Evolutionary conservation across 2,113 vertebrate genomes (phyloP).

Genomic region (Paramormyrops kingsleyae): DNA sequence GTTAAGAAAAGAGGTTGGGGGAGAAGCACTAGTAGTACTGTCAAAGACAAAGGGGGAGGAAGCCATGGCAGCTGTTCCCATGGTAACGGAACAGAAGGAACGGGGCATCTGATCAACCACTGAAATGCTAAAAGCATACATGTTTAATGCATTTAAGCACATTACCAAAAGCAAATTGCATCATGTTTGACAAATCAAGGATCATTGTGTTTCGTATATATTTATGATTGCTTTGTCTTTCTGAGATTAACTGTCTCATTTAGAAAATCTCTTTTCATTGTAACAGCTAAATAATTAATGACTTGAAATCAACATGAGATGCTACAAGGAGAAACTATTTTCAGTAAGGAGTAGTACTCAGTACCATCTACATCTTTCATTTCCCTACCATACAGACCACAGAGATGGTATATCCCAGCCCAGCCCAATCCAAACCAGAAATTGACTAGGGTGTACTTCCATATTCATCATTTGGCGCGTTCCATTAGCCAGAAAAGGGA

Average conservation of each 20-base stretch:
- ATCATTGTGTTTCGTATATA: neutral
- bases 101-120: constrained; percentile 28
- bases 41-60: constrained; percentile 15
- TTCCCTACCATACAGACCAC: constrained; percentile 20
- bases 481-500: constrained; percentile 54
- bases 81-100: constrained; percentile 58
- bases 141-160: neutral
- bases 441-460: constrained; percentile 25
- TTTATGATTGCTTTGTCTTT: constrained; percentile 14
- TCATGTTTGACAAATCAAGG: neutral
- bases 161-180: neutral
- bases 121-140: neutral
- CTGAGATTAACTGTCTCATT: neutral
- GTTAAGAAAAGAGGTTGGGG: neutral
- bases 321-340: neutral
- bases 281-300: neutral
- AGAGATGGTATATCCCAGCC: constrained; percentile 52
- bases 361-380: constrained; percentile 9
- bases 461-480: constrained; percentile 49
- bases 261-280: neutral
- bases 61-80: constrained; percentile 65
- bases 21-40: neutral
- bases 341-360: constrained; percentile 7
- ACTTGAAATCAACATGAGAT: neutral
- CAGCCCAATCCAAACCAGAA: constrained; percentile 24